These are phyloP conservation scores for Punctoribates punctum DNA, from an alignment of 2,888 invertebrate species.

Conservation along the genomic window DNA sequence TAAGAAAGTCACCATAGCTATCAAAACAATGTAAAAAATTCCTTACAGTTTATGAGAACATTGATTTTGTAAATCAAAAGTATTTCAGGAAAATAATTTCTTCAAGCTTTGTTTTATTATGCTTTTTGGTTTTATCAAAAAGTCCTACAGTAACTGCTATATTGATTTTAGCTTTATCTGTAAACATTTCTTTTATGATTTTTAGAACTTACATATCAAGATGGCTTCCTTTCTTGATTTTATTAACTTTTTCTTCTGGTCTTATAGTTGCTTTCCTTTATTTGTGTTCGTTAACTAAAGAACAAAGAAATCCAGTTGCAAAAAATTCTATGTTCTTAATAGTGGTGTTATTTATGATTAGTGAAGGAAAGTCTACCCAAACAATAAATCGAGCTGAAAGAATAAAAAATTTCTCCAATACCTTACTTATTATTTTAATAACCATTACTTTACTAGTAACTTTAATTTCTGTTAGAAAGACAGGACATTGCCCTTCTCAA, in stretches of 20 bases:
- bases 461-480: background rate
- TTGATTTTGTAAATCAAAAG: slow-evolving; percentile 41
- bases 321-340: background rate
- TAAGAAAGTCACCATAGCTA: slow-evolving; percentile 18
- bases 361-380: background rate
- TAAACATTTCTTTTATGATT: background rate
- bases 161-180: background rate
- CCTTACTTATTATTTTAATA: background rate
- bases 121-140: background rate
- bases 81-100: background rate
- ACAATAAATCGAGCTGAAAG: background rate
- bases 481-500: background rate
- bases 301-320: background rate
- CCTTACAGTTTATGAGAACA: slow-evolving; percentile 34
- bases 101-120: background rate
- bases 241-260: background rate
- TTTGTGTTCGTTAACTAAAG: background rate
- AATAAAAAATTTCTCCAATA: background rate
- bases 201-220: background rate
- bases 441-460: background rate
- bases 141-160: background rate
- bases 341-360: background rate
- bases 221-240: background rate
- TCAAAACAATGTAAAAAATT: slow-evolving; percentile 20
- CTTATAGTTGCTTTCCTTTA: background rate